Percentiles rank a stretch among this genome's conserved stretches.
These are phyloP conservation scores for Helleia helle DNA, from an alignment of 2,888 invertebrate genomes.

Conservation along the genomic window DNA sequence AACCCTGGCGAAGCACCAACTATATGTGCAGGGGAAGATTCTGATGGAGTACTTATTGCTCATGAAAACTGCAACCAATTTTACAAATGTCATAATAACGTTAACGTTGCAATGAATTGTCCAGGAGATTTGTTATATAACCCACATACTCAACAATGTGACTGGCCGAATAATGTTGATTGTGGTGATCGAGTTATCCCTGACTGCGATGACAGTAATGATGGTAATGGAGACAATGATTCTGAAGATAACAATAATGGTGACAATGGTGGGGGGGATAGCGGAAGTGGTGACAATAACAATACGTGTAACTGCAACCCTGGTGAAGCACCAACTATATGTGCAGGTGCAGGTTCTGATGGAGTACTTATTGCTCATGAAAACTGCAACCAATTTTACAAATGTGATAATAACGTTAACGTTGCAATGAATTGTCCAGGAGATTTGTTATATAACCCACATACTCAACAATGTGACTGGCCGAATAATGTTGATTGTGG, in stretches of 20 bases:
- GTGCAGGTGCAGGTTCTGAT: slow-evolving; percentile 26
- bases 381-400: slow-evolving; percentile 33
- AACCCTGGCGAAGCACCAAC: slow-evolving; percentile 23
- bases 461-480: slow-evolving; percentile 29
- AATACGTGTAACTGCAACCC: slow-evolving; percentile 16
- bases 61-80: slow-evolving; percentile 34
- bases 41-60: slow-evolving; percentile 32
- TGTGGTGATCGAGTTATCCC: slow-evolving; percentile 15
- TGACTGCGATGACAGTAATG: slow-evolving; percentile 12
- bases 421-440: slow-evolving; percentile 23
- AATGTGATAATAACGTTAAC: slow-evolving; percentile 24
- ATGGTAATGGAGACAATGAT: slow-evolving; percentile 10
- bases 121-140: slow-evolving; percentile 23
- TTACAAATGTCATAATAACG: too few relatives aligned
- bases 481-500: slow-evolving; percentile 28
- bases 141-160: slow-evolving; percentile 14
- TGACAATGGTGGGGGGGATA: slow-evolving; percentile 16
- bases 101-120: slow-evolving; percentile 24
- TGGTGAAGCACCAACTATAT: slow-evolving; percentile 22
- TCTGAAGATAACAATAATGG: slow-evolving; percentile 1
- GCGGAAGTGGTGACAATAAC: slow-evolving; percentile 9
- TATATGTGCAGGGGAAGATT: slow-evolving; percentile 24
- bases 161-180: slow-evolving; percentile 12
- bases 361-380: slow-evolving; percentile 32
- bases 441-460: slow-evolving; percentile 27